Conservation (phyloP, 2,888 invertebrate species). For the Ophioninae sp. region DNA sequence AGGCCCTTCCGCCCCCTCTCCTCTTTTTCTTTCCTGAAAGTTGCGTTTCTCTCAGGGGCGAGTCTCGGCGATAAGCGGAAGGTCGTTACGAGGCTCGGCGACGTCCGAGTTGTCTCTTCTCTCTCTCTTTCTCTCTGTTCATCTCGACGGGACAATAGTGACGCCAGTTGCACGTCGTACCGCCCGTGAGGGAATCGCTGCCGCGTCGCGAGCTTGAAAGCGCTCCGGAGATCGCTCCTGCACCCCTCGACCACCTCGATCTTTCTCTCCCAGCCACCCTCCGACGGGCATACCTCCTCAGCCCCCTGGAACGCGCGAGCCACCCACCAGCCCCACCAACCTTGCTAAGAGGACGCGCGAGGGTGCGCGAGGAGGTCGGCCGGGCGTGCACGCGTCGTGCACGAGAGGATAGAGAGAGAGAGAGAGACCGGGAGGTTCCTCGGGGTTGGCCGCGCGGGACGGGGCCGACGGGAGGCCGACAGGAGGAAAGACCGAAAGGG, state of each 20-base stretch:
- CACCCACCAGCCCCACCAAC: conserved; percentile 11
- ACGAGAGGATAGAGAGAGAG: background rate
- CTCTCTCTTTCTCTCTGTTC: conserved; percentile 9
- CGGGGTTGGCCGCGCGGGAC: background rate
- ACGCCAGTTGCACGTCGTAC: conserved; percentile 61
- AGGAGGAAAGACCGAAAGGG: conserved; percentile 11
- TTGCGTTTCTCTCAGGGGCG: conserved; percentile 16
- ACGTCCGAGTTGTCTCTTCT: conserved; percentile 47
- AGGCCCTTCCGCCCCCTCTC: background rate
- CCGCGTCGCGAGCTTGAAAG: conserved; percentile 35
- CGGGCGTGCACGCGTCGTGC: background rate
- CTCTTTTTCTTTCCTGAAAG: background rate
- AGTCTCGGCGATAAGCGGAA: conserved; percentile 55
- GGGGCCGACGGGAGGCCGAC: background rate
- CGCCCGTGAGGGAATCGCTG: conserved; percentile 27
- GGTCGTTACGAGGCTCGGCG: conserved; percentile 57
- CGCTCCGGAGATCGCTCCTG: conserved; percentile 26
- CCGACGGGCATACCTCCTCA: background rate
- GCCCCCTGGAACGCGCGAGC: conserved; percentile 4
- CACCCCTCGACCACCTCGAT: conserved; percentile 24
- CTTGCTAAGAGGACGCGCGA: conserved; percentile 10
- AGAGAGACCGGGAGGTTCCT: background rate
- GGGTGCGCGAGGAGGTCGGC: background rate
- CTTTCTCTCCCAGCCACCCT: conserved; percentile 4
- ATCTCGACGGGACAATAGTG: conserved; percentile 56